Percentiles rank a stretch among this genome's conserved stretches.
Evolutionary conservation across 2,888 invertebrate species (phyloP).

Genomic region (Amiota mariae): DNA sequence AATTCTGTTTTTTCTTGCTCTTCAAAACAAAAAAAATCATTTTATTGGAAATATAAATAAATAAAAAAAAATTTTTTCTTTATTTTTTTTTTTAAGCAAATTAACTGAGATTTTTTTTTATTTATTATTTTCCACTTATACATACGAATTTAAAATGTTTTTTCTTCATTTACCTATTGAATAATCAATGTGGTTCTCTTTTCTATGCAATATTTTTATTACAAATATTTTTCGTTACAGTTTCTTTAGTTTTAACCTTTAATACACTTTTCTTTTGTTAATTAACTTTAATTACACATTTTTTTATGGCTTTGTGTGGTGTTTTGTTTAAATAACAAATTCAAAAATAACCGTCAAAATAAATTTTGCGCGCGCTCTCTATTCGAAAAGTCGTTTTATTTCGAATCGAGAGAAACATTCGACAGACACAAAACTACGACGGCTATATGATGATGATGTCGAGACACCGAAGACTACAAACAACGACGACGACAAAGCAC

Average conservation of each 20-base stretch:
- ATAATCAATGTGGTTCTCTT: constrained; percentile 9
- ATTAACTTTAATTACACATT: neutral
- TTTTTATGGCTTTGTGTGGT: neutral
- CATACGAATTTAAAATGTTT: neutral
- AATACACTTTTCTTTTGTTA: too few relatives aligned
- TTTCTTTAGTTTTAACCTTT: too few relatives aligned
- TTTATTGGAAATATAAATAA: too few relatives aligned
- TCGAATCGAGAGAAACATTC: constrained; percentile 3
- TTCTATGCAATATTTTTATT: too few relatives aligned
- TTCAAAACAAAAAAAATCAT: too few relatives aligned
- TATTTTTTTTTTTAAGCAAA: neutral
- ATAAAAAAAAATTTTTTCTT: neutral
- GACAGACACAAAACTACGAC: neutral
- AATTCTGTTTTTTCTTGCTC: too few relatives aligned
- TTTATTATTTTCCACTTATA: neutral
- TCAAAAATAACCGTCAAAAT: constrained; percentile 65
- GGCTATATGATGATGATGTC: neutral
- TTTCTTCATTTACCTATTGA: constrained; percentile 11
- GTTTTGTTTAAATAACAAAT: constrained; percentile 29
- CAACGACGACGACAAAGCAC: constrained; percentile 25
- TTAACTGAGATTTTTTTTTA: neutral
- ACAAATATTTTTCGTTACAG: too few relatives aligned
- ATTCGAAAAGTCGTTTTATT: constrained; percentile 53
- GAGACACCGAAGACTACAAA: constrained; percentile 16
- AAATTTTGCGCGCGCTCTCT: constrained; percentile 60